Evolutionary conservation across 2,797 vertebrate species (phyloP).

Genomic region (Phyllotis vaccarum): DNA sequence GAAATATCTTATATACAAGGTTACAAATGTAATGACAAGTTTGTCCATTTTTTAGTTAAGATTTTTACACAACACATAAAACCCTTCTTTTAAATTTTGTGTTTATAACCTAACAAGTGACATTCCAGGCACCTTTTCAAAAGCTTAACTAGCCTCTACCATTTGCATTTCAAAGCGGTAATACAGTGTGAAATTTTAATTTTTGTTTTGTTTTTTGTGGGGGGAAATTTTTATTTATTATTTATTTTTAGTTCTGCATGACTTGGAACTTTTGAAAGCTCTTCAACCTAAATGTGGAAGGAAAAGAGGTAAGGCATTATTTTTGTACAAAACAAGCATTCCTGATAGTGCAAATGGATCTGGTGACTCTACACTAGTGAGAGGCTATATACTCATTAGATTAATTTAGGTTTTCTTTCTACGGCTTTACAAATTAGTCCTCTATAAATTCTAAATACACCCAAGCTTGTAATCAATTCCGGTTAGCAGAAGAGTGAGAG

Average conservation of each 20-base stretch:
- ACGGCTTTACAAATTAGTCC: slow-evolving; percentile 88
- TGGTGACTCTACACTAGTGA: slow-evolving; percentile 83
- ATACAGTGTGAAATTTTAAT: slow-evolving; percentile 65
- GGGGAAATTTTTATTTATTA: slow-evolving; percentile 49
- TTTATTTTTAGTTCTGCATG: slow-evolving; percentile 86
- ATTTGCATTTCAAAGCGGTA: slow-evolving; percentile 75
- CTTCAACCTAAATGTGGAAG: slow-evolving; percentile 87
- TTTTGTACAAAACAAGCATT: slow-evolving; percentile 87
- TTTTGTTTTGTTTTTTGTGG: slow-evolving; percentile 79
- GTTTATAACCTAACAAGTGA: slow-evolving; percentile 86
- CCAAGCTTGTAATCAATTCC: neutral
- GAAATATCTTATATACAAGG: slow-evolving; percentile 91
- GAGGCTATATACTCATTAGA: slow-evolving; percentile 83
- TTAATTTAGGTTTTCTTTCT: slow-evolving; percentile 84
- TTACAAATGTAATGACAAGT: slow-evolving; percentile 88
- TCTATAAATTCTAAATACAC: slow-evolving; percentile 70
- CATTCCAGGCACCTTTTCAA: slow-evolving; percentile 88
- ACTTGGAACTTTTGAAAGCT: slow-evolving; percentile 88
- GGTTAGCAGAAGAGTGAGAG: neutral
- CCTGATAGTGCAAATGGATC: slow-evolving; percentile 90
- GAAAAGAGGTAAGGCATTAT: slow-evolving; percentile 89
- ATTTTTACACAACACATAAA: slow-evolving; percentile 85
- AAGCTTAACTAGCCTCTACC: slow-evolving; percentile 85
- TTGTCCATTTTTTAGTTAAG: slow-evolving; percentile 83
- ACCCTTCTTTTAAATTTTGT: slow-evolving; percentile 86